Percentiles rank a stretch among this genome's conserved stretches.
phyloP scores from a whole-genome alignment of 2,113 vertebrate species.

The Thalassarche chlororhynchos region DNA sequence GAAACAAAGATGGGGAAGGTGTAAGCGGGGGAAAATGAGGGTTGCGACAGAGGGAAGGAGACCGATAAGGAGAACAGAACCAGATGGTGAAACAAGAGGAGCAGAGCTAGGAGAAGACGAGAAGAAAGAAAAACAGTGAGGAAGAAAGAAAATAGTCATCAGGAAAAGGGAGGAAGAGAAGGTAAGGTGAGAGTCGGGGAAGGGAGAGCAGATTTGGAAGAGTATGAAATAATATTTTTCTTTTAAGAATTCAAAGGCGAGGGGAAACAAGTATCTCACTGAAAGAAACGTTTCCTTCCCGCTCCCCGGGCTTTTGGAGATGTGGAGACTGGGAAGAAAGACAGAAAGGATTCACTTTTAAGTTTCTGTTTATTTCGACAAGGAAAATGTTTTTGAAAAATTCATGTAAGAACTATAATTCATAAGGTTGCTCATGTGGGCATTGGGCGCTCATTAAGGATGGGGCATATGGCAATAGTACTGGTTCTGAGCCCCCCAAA shows the following conservation, averaged over 20 bases:
- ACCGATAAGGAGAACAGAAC: constrained; percentile 48
- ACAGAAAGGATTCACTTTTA: neutral
- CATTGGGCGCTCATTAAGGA: fast-evolving
- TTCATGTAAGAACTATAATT: neutral
- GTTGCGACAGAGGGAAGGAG: neutral
- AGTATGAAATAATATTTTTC: constrained; percentile 50
- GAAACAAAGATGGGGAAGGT: neutral
- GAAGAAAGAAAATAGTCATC: constrained; percentile 29
- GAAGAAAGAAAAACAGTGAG: constrained; percentile 48
- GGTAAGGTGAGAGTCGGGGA: constrained; percentile 42
- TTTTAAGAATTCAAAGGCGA: constrained; percentile 27
- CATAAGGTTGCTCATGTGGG: fast-evolving
- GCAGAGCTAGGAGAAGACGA: constrained; percentile 17
- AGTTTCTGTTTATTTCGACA: neutral
- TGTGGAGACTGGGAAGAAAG: neutral
- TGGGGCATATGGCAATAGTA: fast-evolving
- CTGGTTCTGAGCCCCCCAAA: neutral
- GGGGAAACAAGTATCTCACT: constrained; percentile 13
- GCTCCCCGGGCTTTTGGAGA: neutral
- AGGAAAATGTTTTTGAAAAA: neutral
- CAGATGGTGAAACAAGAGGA: constrained; percentile 57
- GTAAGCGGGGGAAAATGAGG: neutral
- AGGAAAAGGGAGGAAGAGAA: constrained; percentile 24
- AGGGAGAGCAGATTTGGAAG: constrained; percentile 26
- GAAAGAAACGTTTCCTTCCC: constrained; percentile 48